Percentiles rank a stretch among this genome's conserved stretches.
These are phyloP conservation scores for Spheniscus humboldti DNA, from an alignment of 2,797 vertebrate genomes.

Conservation along the genomic window DNA sequence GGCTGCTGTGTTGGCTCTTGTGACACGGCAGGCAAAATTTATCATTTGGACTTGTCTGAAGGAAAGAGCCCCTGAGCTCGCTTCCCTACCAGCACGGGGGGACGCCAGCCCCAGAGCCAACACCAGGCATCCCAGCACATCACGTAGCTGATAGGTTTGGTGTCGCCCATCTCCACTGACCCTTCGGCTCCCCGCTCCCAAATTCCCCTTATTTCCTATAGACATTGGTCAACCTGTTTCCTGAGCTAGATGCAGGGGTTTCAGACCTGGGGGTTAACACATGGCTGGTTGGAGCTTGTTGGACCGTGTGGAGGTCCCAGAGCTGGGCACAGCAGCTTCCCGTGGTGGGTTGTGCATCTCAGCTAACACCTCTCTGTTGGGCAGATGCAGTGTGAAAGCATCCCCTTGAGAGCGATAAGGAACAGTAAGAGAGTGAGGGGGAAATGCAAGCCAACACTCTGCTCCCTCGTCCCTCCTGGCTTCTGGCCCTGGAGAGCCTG, in stretches of 20 bases:
- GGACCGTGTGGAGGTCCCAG: background rate
- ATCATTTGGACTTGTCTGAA: background rate
- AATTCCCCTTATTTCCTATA: background rate
- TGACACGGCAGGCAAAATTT: background rate
- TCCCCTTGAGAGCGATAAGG: background rate
- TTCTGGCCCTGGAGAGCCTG: background rate
- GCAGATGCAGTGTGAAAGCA: background rate
- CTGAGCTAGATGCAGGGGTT: background rate
- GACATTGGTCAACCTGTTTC: background rate
- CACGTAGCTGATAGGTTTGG: fast-evolving
- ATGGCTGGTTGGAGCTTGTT: background rate
- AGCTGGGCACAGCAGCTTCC: background rate
- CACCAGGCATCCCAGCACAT: background rate
- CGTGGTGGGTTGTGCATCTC: background rate
- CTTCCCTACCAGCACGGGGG: fast-evolving
- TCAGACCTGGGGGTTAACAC: background rate
- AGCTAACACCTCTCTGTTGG: background rate
- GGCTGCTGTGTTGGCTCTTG: background rate
- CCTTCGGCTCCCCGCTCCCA: background rate
- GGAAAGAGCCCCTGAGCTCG: fast-evolving
- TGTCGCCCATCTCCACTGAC: background rate
- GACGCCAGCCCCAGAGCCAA: background rate
- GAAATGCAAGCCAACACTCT: background rate
- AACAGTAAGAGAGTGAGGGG: background rate
- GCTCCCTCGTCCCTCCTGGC: background rate